Base-by-base conservation (phyloP, 2,888 invertebrate species). In the Melinopterus prodromus region DNA sequence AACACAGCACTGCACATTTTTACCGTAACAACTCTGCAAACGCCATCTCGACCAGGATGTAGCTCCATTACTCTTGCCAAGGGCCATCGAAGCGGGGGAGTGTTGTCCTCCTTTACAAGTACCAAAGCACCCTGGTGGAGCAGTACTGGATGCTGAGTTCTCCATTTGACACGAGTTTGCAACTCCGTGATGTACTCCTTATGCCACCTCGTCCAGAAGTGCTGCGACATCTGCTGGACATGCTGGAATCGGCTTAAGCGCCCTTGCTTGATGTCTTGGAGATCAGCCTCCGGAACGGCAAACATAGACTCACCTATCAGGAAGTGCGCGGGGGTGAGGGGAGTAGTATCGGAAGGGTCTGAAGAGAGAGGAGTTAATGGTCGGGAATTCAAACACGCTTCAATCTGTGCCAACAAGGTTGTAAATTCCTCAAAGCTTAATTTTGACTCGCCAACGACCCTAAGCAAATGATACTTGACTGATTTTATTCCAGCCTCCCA, bases 361-460 rank as follows among this genome's bases (percentile, higher is more conserved):
- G 80, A 53, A 0, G 85, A 84, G 6, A 85, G 37, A 6, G 84
- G 82, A 26, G 81, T 79, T 0, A 86, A 15, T 5, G 85, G 85
- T 15, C 85, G 70, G 4, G 84, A 85, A 80, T 86, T 86, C 4
- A 86, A 74, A 6, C 82, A 80, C 2, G 84, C 83, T 79, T 86
- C 85, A 15, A 86, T 85, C 71, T 85, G 85, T 12, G 76, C 77
- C 1, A 85, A 38, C 5, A 83, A 16, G 7, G 84, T 86, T 0
- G 77, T 35, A 70, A 86, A 80, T 14, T 86, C 83, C 79, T 86
- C 85, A 70, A 81, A 84, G 0, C 81, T 84, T 12, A 85, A 74
- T 14, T 76, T 76, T 6, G 70, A 16, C 69, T 82, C 81, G 0
- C 84, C 81, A 15, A 84, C 70, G 3, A 84, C 76, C n/a, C 84